Conservation (phyloP, 2,797 vertebrate species). For the Pangasius krempfi region DNA sequence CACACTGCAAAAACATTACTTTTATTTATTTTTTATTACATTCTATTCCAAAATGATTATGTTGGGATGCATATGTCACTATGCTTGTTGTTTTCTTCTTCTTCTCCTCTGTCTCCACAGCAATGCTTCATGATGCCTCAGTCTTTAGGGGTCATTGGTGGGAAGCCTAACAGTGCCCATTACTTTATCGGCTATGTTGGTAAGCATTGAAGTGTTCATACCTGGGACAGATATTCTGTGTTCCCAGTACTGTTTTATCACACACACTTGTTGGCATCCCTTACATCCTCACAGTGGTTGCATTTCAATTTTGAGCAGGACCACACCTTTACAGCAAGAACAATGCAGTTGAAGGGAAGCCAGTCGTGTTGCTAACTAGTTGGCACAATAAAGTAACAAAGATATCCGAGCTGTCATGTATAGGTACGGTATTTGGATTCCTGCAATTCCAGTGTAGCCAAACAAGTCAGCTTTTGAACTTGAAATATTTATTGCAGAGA, state of each 20-base stretch:
- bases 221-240: background rate
- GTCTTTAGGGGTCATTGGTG: slow-evolving; percentile 96
- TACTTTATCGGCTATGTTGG: slow-evolving; percentile 99
- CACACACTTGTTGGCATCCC: background rate
- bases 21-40: background rate
- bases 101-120: slow-evolving; percentile 71
- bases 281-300: background rate
- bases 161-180: slow-evolving; percentile 98
- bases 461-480: background rate
- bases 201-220: slow-evolving; percentile 58
- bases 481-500: background rate
- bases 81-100: background rate
- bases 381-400: background rate
- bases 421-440: background rate
- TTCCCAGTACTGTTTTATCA: background rate
- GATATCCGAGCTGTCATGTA: background rate
- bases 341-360: background rate
- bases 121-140: slow-evolving; percentile 98
- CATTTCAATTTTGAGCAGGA: background rate
- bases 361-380: background rate
- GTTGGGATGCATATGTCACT: background rate
- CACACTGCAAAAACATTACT: background rate
- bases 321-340: background rate
- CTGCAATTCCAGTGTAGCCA: background rate
- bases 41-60: background rate